Percentiles rank a stretch among this genome's conserved stretches.
Evolutionary conservation across 1,140 invertebrate genomes (phyloP).

Genomic region (Drosophila sproati): DNA sequence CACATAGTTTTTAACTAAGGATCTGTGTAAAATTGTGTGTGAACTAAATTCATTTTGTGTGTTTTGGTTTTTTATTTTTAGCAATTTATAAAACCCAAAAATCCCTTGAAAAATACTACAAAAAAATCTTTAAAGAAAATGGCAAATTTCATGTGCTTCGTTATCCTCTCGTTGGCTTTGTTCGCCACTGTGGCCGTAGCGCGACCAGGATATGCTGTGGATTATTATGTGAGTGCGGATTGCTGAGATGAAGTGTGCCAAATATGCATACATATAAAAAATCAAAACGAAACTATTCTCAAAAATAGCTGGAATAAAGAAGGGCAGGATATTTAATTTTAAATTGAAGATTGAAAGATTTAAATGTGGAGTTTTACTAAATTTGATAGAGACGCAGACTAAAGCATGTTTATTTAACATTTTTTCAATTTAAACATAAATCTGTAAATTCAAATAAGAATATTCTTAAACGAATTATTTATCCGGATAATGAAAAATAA

Average conservation of each 20-base stretch:
- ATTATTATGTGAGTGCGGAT: slow-evolving; percentile 83
- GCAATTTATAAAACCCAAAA: slow-evolving; percentile 32
- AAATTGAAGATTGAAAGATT: too few species aligned
- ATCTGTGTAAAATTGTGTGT: slow-evolving; percentile 19
- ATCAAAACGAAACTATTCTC: too few species aligned
- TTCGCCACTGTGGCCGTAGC: slow-evolving; percentile 67
- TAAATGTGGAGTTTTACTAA: too few species aligned
- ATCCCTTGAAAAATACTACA: slow-evolving; percentile 28
- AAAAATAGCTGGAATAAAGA: too few species aligned
- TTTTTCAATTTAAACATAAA: too few species aligned
- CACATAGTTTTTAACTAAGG: slow-evolving; percentile 6
- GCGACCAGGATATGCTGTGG: slow-evolving; percentile 82
- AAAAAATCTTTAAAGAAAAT: slow-evolving; percentile 55
- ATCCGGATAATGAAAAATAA: too few species aligned
- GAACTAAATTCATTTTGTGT: slow-evolving; percentile 3
- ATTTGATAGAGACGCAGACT: too few species aligned
- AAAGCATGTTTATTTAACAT: too few species aligned
- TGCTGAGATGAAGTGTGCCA: too few species aligned
- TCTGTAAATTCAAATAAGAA: too few species aligned
- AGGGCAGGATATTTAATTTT: too few species aligned
- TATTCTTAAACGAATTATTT: too few species aligned
- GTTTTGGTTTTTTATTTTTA: slow-evolving; percentile 55
- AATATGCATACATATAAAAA: background rate
- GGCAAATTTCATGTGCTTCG: slow-evolving; percentile 75
- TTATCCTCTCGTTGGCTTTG: slow-evolving; percentile 70